These are phyloP conservation scores for Myioborus melanocephalus DNA, from an alignment of 2,797 vertebrate species.

Conservation along the genomic window DNA sequence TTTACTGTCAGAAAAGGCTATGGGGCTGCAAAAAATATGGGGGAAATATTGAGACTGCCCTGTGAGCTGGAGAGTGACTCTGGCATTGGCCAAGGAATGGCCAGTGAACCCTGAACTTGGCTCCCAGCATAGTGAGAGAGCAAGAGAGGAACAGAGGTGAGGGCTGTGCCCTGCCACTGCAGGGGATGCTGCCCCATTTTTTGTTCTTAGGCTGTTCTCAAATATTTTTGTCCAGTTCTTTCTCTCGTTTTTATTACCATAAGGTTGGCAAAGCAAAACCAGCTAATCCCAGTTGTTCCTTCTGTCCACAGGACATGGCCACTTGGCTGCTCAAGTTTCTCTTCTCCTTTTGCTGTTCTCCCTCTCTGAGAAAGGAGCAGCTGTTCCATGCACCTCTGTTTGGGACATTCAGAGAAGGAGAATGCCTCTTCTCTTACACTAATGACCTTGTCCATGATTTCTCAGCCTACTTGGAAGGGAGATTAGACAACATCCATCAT, in stretches of 20 bases:
- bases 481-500: neutral
- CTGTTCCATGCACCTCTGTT: neutral
- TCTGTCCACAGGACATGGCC: accelerated
- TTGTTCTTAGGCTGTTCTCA: neutral
- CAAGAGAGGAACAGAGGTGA: neutral
- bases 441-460: neutral
- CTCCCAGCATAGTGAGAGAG: neutral
- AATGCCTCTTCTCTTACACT: neutral
- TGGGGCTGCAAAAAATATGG: neutral
- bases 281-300: neutral
- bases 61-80: neutral
- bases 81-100: neutral
- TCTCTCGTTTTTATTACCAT: neutral
- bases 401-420: neutral
- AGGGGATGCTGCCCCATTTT: neutral
- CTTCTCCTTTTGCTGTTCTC: neutral
- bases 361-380: neutral
- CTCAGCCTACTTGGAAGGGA: neutral
- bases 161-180: neutral
- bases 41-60: neutral
- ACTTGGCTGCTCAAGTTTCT: neutral
- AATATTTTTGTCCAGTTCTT: neutral
- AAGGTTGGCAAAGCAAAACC: neutral
- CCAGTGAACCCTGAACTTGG: neutral
- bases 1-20: neutral